Evolutionary conservation across 2,888 invertebrate genomes (phyloP).

Genomic region (Apodemia duryi): DNA sequence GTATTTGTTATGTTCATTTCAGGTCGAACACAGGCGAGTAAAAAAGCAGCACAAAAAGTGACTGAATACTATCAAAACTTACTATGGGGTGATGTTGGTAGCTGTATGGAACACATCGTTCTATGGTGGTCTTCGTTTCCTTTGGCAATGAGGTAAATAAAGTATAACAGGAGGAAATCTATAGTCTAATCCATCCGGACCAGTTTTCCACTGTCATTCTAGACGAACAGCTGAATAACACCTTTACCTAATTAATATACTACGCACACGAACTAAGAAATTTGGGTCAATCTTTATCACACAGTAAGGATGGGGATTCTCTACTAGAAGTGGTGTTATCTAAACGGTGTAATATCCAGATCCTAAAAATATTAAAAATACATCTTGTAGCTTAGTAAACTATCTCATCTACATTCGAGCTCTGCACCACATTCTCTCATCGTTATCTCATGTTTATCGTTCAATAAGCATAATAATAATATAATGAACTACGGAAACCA

Average conservation of each 20-base stretch:
- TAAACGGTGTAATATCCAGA: too few relatives aligned
- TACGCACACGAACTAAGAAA: too few relatives aligned
- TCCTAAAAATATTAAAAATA: too few relatives aligned
- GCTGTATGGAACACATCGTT: conserved; percentile 88
- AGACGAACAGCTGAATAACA: too few relatives aligned
- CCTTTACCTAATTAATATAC: too few relatives aligned
- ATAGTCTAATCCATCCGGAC: too few relatives aligned
- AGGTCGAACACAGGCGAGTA: conserved; percentile 81
- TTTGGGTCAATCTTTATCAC: too few relatives aligned
- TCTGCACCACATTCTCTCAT: neutral
- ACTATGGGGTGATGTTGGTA: conserved; percentile 90
- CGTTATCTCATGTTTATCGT: neutral
- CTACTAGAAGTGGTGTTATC: too few relatives aligned
- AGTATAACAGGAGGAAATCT: too few relatives aligned
- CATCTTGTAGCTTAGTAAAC: neutral
- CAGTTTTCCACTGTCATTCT: too few relatives aligned
- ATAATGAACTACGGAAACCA: too few relatives aligned
- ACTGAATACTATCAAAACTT: conserved; percentile 85
- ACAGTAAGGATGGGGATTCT: too few relatives aligned
- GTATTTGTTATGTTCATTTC: conserved; percentile 29
- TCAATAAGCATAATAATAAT: neutral
- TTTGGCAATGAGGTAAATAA: conserved; percentile 77
- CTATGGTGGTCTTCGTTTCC: conserved; percentile 91
- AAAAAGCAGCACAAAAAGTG: conserved; percentile 81
- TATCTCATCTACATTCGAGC: neutral